Percentiles rank a stretch among this genome's conserved stretches.
These are phyloP conservation scores for Drosophila macrothrix DNA, from an alignment of 2,888 invertebrate species.

Conservation along the genomic window DNA sequence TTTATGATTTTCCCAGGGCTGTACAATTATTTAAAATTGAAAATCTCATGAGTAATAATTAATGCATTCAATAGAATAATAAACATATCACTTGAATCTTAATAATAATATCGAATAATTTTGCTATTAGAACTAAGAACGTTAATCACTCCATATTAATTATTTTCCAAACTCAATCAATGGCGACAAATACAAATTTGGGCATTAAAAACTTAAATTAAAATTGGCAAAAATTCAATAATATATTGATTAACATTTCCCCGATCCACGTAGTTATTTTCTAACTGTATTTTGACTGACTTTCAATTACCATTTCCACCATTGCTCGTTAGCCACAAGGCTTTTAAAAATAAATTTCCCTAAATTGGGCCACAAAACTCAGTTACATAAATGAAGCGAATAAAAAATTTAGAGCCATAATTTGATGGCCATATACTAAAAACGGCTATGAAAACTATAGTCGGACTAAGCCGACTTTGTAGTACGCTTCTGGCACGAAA, in stretches of 20 bases:
- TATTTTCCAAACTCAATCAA: background rate
- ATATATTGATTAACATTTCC: background rate
- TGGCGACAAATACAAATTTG: background rate
- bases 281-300: constrained; percentile 3
- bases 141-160: background rate
- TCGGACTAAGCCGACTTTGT: background rate
- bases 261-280: background rate
- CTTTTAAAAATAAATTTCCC: constrained; percentile 49
- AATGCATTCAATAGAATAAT: background rate
- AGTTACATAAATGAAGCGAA: constrained; percentile 37
- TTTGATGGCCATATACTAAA: constrained; percentile 14
- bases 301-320: constrained; percentile 38
- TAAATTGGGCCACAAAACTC: constrained; percentile 38
- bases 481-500: background rate
- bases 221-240: background rate
- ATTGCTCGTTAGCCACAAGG: constrained; percentile 14
- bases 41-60: background rate
- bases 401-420: constrained; percentile 37
- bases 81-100: background rate
- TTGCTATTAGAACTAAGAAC: background rate
- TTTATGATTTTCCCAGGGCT: background rate
- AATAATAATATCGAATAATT: too few relatives aligned
- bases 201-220: background rate
- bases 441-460: background rate
- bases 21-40: background rate